Base-by-base conservation (phyloP, 2,888 invertebrate species). In the Acanthacorydalis orientalis region DNA sequence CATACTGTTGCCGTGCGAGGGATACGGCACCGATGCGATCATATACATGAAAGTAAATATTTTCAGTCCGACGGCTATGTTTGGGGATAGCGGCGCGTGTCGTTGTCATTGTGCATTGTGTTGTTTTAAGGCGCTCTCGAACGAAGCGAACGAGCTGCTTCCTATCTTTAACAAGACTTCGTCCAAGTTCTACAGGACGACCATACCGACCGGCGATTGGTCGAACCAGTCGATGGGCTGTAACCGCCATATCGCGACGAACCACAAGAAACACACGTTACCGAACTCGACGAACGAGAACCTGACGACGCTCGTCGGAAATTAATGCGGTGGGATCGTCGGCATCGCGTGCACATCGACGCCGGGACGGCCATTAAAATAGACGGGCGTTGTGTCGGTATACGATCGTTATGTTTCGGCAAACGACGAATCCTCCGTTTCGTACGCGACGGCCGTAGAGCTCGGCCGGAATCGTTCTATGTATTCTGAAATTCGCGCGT, bases 121-220 rank as follows among this genome's bases (percentile, higher is more conserved):
- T 9, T 34, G 15, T 16, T 7, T 53, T 55, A 2, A 95, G 93
- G 92, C 95, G 1, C 68, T 95, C 49, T 84, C 93, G 3, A 88
- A 91, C 66, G 97, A 98, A 69, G 97, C 98, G 1, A 95, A 91
- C 68, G 98, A 98, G 62, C 72, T 95, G 42, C 72, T 98, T 47
- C 98, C 98, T 0, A 86, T 98, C 53, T 98, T 93, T 75, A 97
- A 97, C 69, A 89, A 91, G 58, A 93, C 95, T 1, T 90, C 93
- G 9, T 83, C 85, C 7, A 85, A 83, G 63, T 89, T 91, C 66
- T 97, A 97, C 69, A 74, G 78, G 47, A 79, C 85, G 1, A 75
- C 82, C 2, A 73, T 83, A 14, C 86, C 84, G 47, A 81, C 85
- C 1, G 87, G 83, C 12, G 96, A 96, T 63, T 96, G 96, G 95